Evolutionary conservation across 2,888 invertebrate genomes (phyloP), one percentile per base, ranked within the genome.

Genomic region (Tuta absoluta): DNA sequence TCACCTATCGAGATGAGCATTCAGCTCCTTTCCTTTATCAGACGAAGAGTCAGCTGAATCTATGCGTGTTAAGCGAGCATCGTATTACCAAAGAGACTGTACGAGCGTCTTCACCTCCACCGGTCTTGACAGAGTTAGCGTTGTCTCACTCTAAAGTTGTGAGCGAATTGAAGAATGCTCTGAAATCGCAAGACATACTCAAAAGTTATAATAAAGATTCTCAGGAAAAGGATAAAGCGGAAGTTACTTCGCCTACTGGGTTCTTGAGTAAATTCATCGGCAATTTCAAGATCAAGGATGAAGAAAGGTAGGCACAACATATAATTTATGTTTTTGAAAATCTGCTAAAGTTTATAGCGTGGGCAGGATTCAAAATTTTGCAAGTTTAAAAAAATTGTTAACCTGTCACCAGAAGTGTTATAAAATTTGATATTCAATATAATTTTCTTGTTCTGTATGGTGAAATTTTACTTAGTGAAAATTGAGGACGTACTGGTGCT

Each of bases 1-100:
- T 85, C 0, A 91, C 93, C 0, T 95, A 93, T 73, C 86, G 94
- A 66, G 97, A 98, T 81, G 97, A 97, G 77, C 96, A 97, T 79
- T 97, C 97, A 0, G 95, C 94, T 17, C 97, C 98, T 0, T 98
- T 98, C 80, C 94, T 95, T 14, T 97, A 96, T 88, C 95, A 95
- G 85, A 96, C 97, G 0, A 94, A 93, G 74, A 96, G 96, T 65
- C 97, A 97, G 82, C 92, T 96, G 65, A 95, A 96, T 86, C 87
- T 97, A 17, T 93, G 93, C 68, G 76, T 85, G 12, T 71, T 90
- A 37, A 84, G 81, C 0, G 86, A 88, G 11, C 80, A 81, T 21
- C 71, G 89, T n/a, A 70, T 70, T 0, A 73, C 75, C 0, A 89
- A 85, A 61, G 84, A 86, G 0, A 62, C 62, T 11, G 73, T 75